Evolutionary conservation across 2,797 vertebrate genomes (phyloP).

Genomic region (Lemur catta): DNA sequence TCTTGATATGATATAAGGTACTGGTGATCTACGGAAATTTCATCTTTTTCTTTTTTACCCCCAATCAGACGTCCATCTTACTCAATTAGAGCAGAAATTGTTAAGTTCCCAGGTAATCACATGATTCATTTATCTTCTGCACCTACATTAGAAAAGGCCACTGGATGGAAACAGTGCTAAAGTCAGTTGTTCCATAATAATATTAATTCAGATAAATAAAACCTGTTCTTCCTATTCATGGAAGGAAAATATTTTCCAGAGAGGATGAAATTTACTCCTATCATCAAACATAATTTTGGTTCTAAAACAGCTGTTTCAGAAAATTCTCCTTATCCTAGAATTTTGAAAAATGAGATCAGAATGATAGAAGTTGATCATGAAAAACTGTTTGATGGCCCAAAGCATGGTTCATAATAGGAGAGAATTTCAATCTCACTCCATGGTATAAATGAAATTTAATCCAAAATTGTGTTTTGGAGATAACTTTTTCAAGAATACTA

Average conservation of each 20-base stretch:
- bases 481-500: not conserved
- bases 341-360: not conserved
- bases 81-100: not conserved
- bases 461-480: not conserved
- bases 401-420: not conserved
- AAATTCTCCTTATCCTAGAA: not conserved
- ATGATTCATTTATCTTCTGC: not conserved
- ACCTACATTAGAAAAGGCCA: not conserved
- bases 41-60: not conserved
- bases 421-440: not conserved
- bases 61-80: not conserved
- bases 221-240: fast-evolving
- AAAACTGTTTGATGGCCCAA: not conserved
- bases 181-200: not conserved
- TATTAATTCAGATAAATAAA: not conserved
- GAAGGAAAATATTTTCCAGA: not conserved
- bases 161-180: not conserved
- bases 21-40: not conserved
- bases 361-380: not conserved
- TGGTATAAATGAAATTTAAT: not conserved
- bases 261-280: not conserved
- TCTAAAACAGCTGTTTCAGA: not conserved
- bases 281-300: not conserved
- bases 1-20: not conserved
- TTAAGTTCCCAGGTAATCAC: not conserved